A percentile compares a stretch with the other conserved stretches of the same genome.
phyloP scores from a whole-genome alignment of 2,888 invertebrate genomes.

The Mystacides longicornis region DNA sequence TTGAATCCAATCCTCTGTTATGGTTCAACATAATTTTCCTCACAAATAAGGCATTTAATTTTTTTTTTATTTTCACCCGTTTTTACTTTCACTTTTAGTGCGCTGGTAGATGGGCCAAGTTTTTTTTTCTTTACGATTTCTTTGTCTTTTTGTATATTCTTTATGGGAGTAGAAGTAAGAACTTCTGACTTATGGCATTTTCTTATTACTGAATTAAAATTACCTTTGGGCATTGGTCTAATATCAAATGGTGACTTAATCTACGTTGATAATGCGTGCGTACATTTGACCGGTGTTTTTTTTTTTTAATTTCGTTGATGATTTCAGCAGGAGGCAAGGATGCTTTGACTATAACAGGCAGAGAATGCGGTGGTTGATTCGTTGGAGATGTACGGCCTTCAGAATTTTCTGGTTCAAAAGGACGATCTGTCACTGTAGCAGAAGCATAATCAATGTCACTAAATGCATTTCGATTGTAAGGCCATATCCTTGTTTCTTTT shows the following conservation, averaged over 20 bases:
- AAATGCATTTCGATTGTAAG: slow-evolving; percentile 6
- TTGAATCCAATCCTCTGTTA: slow-evolving; percentile 6
- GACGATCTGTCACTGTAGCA: slow-evolving; percentile 4
- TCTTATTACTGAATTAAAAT: slow-evolving; percentile 1
- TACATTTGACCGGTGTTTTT: slow-evolving; percentile 5
- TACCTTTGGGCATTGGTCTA: slow-evolving; percentile 3
- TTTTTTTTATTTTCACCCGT: neutral
- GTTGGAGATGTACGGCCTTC: slow-evolving; percentile 4
- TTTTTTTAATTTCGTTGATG: slow-evolving; percentile 2
- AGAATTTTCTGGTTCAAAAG: slow-evolving; percentile 2
- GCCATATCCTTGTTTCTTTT: slow-evolving; percentile 2
- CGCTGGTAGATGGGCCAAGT: neutral
- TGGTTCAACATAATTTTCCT: slow-evolving; percentile 3
- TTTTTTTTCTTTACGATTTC: neutral
- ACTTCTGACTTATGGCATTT: slow-evolving; percentile 5
- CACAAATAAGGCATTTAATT: slow-evolving; percentile 1
- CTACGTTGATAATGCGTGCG: slow-evolving; percentile 4
- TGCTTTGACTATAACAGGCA: slow-evolving; percentile 1
- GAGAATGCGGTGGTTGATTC: slow-evolving; percentile 4
- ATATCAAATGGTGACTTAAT: slow-evolving; percentile 5
- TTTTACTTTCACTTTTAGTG: slow-evolving; percentile 2
- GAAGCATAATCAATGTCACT: slow-evolving; percentile 5
- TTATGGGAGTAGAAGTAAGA: slow-evolving; percentile 6
- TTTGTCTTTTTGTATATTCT: slow-evolving; percentile 3
- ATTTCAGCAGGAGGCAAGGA: slow-evolving; percentile 4